Percentiles rank a stretch among this genome's conserved stretches.
These are phyloP conservation scores for Nycticorax nycticorax DNA, from an alignment of 2,113 vertebrate genomes.

Conservation along the genomic window DNA sequence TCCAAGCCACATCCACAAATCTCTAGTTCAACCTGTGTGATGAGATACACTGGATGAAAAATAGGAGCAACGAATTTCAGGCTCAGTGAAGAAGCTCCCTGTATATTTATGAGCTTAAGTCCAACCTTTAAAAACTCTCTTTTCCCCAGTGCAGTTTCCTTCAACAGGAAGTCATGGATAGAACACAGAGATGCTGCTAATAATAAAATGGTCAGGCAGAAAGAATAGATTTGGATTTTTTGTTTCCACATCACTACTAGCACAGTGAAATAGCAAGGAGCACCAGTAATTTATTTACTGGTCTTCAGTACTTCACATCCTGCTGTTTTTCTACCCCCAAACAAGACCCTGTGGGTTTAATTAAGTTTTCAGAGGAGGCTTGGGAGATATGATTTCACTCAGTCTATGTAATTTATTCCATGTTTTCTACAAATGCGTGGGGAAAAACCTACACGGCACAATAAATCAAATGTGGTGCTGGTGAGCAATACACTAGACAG, in stretches of 20 bases:
- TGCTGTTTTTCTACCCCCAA: slow-evolving; percentile 42
- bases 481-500: not conserved
- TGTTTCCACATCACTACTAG: not conserved
- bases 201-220: slow-evolving; percentile 41
- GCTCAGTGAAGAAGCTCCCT: slow-evolving; percentile 2
- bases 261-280: not conserved
- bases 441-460: not conserved
- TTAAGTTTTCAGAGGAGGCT: slow-evolving; percentile 49
- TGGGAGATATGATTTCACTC: slow-evolving; percentile 28
- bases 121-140: slow-evolving; percentile 42
- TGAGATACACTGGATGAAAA: not conserved
- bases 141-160: slow-evolving; percentile 11
- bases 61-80: not conserved
- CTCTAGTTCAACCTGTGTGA: not conserved
- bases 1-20: not conserved
- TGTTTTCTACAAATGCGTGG: not conserved
- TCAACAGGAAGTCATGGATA: slow-evolving; percentile 15
- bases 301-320: not conserved
- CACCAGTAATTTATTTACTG: slow-evolving; percentile 52
- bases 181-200: slow-evolving; percentile 37
- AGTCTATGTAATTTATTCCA: slow-evolving; percentile 33
- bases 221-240: slow-evolving; percentile 18
- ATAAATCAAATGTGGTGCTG: not conserved
- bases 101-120: slow-evolving; percentile 44
- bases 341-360: slow-evolving; percentile 62